Conservation (phyloP, 2,888 invertebrate genomes). For the Eupithecia pulchellata region DNA sequence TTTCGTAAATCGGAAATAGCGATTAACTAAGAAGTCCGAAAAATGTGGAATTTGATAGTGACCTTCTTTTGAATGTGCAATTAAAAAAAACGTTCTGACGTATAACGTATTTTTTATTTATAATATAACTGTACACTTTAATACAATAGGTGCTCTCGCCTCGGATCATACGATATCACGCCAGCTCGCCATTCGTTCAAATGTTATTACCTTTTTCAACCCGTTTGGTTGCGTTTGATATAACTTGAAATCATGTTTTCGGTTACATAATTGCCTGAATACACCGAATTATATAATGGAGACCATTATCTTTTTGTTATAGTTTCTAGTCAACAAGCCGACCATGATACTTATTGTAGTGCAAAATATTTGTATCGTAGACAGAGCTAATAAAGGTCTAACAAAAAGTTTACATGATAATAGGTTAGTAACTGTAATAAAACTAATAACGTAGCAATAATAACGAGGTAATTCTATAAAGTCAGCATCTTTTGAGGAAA, state of each 20-base stretch:
- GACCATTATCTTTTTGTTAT: conserved; percentile 38
- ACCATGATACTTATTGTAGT: conserved; percentile 14
- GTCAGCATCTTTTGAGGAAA: not conserved
- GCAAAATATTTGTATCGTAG: not conserved
- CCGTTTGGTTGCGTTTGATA: conserved; percentile 40
- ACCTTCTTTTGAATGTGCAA: not conserved
- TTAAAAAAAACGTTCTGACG: conserved; percentile 12
- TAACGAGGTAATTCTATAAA: not conserved
- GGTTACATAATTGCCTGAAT: conserved; percentile 37
- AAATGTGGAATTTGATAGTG: not conserved
- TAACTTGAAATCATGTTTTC: conserved; percentile 38
- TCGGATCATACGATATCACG: conserved; percentile 69
- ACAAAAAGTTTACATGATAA: conserved; percentile 5
- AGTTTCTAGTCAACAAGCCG: conserved; percentile 19
- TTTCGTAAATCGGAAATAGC: not conserved
- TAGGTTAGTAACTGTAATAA: conserved; percentile 2
- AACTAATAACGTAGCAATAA: conserved; percentile 2
- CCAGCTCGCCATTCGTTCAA: conserved; percentile 62
- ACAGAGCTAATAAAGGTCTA: not conserved
- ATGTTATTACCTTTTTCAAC: conserved; percentile 47
- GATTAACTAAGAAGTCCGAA: not conserved
- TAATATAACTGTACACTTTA: too few species aligned
- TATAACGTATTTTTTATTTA: too few species aligned
- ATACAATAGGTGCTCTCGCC: too few species aligned
- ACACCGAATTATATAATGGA: conserved; percentile 37